Conservation (phyloP, 37 sponge, comb jelly and placozoan species). For the Haliclona indistincta region DNA sequence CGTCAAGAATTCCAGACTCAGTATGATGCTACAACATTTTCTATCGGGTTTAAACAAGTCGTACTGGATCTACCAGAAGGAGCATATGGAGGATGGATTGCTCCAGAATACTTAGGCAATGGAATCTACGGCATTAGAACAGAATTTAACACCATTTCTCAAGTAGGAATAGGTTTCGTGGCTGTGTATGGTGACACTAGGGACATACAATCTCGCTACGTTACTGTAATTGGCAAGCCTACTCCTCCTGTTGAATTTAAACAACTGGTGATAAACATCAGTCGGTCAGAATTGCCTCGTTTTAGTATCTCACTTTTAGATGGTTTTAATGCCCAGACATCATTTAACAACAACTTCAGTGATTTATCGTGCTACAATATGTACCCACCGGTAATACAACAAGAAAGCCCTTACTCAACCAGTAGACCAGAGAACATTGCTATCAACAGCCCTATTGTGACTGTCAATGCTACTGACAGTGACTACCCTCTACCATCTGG, state of each 20-base stretch:
- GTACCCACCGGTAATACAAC: conserved; percentile 40
- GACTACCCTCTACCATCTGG: conserved; percentile 58
- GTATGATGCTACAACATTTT: conserved; percentile 42
- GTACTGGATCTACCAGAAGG: conserved; percentile 4
- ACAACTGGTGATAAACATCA: background rate
- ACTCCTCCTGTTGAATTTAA: conserved; percentile 7
- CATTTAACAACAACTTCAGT: conserved; percentile 56
- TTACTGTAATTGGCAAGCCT: conserved; percentile 37
- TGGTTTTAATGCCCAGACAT: conserved; percentile 43
- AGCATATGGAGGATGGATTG: conserved; percentile 70
- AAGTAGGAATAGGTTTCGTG: conserved; percentile 49
- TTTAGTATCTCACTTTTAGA: background rate
- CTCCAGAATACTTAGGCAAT: conserved; percentile 39
- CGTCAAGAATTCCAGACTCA: conserved; percentile 33
- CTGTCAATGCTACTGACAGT: conserved; percentile 48
- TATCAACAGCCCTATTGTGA: background rate
- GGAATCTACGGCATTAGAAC: conserved; percentile 50
- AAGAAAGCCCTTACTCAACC: background rate
- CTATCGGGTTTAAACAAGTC: conserved; percentile 26
- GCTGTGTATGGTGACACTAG: conserved; percentile 18
- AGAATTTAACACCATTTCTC: conserved; percentile 23
- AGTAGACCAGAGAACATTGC: too few species aligned
- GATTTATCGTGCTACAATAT: conserved; percentile 44
- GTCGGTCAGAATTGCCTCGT: too few species aligned
- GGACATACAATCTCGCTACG: background rate